phyloP scores from a whole-genome alignment of 2,888 invertebrate species.

The Chaetogeoica ovagalla region DNA sequence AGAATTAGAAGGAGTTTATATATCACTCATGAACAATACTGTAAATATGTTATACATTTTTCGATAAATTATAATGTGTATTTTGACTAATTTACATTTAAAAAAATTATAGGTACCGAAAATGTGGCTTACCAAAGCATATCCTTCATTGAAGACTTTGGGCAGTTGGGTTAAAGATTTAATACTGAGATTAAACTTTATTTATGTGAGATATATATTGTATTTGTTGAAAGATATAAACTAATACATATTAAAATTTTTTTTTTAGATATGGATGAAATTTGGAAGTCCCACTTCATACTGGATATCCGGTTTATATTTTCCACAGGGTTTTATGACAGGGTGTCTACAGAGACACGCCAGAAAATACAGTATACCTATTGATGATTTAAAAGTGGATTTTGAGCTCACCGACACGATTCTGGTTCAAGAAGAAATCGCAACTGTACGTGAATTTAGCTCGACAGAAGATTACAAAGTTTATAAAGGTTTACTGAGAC shows the following conservation, averaged over 20 bases:
- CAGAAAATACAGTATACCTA: conserved; percentile 80
- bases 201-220: conserved; percentile 62
- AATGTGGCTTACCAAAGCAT: conserved; percentile 78
- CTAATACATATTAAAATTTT: neutral
- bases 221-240: neutral
- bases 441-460: conserved; percentile 60
- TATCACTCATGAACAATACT: conserved; percentile 72
- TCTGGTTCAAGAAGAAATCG: conserved; percentile 72
- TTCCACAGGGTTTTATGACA: conserved; percentile 91
- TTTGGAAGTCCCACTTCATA: conserved; percentile 77
- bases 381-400: conserved; percentile 82
- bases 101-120: conserved; percentile 68
- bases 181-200: conserved; percentile 77
- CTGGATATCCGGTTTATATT: conserved; percentile 92
- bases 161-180: conserved; percentile 85
- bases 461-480: conserved; percentile 59
- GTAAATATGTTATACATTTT: conserved; percentile 58
- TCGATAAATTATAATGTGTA: neutral
- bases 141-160: conserved; percentile 85
- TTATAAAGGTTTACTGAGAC: conserved; percentile 65
- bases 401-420: conserved; percentile 67
- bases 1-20: conserved; percentile 77
- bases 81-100: conserved; percentile 1
- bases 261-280: conserved; percentile 64
- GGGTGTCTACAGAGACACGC: conserved; percentile 88